Base-by-base conservation (phyloP, 2,113 vertebrate genomes). In the Halichoerus grypus region DNA sequence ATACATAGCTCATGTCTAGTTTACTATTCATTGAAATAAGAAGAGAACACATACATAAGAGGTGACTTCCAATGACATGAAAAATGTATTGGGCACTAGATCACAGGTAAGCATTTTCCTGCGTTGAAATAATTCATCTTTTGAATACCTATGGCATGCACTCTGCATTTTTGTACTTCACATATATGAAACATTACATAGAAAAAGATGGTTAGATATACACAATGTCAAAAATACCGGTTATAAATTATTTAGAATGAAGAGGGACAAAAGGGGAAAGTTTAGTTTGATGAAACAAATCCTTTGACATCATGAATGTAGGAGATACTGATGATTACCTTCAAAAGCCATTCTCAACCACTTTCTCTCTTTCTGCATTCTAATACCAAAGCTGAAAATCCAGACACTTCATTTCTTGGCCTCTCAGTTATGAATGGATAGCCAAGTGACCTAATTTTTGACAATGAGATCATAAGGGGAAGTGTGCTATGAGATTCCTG, bases 1-100 rank as follows among this genome's bases (percentile, higher is more conserved):
- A 85, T 55, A 46, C 65, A 96, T 84, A 91, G 67, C 59, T 91
- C 61, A 10, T 77, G 65, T 96, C 92, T 95, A 90, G 39, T 92
- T 95, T 97, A 87, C 79, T 81, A 72, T 16, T 80, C 49, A 51
- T 9, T 51, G 69, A 88, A 94, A 97, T 0, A 63, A 71, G 46
- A 96, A 96, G 33, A 80, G n/a, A 94, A 33, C 22, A 90, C 51
- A 82, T 81, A 96, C 12, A 1, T 83, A 72, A 81, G 63, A 82
- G 57, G 31, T 84, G 49, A 91, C 72, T 97, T 97, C 76, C 69
- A 94, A 57, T 94, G 77, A 84, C 76, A 67, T 3, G 7, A 94
- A 80, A 26, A 65, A 39, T 42, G 1, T 61, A 12, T 39, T 33
- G 4, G 51, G 24, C 49, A 53, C 59, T 86, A 59, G 61, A 86